A percentile compares a stretch with the other conserved stretches of the same genome.
Conservation (phyloP, 2,888 invertebrate species). For the Dimorphilus gyrociliatus region DNA sequence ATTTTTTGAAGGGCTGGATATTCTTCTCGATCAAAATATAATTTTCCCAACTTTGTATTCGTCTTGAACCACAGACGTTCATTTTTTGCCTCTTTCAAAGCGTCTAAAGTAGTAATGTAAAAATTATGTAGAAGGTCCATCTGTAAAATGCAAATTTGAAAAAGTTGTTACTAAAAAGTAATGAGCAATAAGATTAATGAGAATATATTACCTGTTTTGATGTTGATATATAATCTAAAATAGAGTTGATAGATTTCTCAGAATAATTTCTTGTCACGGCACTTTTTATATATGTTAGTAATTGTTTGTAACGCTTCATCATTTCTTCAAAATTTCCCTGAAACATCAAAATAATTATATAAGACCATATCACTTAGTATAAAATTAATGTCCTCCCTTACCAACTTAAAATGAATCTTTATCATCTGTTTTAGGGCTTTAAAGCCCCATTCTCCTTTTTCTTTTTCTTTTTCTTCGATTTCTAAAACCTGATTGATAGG, state of each 20-base stretch:
- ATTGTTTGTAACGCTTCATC: constrained; percentile 85
- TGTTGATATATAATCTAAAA: constrained; percentile 95
- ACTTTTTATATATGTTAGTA: constrained; percentile 93
- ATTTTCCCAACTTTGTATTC: constrained; percentile 91
- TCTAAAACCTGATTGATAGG: constrained; percentile 85
- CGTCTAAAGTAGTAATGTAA: constrained; percentile 59
- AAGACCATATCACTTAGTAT: too few relatives aligned
- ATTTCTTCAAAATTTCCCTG: constrained; percentile 82
- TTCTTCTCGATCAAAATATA: constrained; percentile 90
- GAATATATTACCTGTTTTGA: constrained; percentile 68
- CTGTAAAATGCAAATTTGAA: too few relatives aligned
- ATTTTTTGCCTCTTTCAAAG: constrained; percentile 83
- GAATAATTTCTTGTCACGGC: constrained; percentile 98
- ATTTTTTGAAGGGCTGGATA: constrained; percentile 87
- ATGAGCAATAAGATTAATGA: not conserved
- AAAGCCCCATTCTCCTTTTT: constrained; percentile 99
- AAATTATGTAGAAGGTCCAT: constrained; percentile 95
- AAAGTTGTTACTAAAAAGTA: too few relatives aligned
- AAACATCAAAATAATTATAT: constrained; percentile 21
- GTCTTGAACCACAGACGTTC: constrained; percentile 99
- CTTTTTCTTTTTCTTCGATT: constrained; percentile 85
- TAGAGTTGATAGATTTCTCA: constrained; percentile 97
- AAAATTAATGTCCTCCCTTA: too few relatives aligned
- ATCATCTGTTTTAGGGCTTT: constrained; percentile 99
- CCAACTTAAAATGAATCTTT: constrained; percentile 94